These are phyloP conservation scores for Onychomys leucogaster DNA, from an alignment of 2,797 vertebrate species.

Conservation along the genomic window DNA sequence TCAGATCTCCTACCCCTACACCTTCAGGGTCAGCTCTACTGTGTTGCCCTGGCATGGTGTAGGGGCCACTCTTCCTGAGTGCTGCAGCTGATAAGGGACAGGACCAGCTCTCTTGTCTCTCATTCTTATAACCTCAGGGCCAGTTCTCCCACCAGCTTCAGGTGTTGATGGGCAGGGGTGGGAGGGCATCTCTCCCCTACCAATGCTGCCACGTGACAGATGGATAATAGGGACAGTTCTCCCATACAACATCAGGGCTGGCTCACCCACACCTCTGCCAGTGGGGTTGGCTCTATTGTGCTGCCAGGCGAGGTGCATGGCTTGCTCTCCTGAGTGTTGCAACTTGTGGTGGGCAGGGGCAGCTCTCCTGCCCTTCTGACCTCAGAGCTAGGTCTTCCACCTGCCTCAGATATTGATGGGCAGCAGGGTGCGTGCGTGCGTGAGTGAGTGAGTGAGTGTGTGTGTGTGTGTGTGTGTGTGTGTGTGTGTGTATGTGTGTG, in stretches of 20 bases:
- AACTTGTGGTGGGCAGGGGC: background rate
- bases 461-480: too few relatives aligned
- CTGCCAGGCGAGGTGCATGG: background rate
- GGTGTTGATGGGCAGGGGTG: background rate
- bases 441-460: too few relatives aligned
- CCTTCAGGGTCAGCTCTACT: background rate
- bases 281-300: background rate
- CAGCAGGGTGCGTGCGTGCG: too few relatives aligned
- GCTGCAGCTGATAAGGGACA: background rate
- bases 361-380: background rate
- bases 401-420: background rate
- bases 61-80: background rate
- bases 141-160: background rate
- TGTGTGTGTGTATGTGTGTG: background rate
- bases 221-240: background rate
- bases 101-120: background rate
- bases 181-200: background rate
- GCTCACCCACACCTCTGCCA: background rate
- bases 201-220: background rate
- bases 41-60: background rate
- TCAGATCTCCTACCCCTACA: background rate
- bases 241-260: background rate
- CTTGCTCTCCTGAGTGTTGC: background rate
- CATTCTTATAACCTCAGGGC: background rate
- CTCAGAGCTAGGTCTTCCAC: background rate